Evolutionary conservation across 2,888 invertebrate species (phyloP).

Genomic region (Drosophila histrio): DNA sequence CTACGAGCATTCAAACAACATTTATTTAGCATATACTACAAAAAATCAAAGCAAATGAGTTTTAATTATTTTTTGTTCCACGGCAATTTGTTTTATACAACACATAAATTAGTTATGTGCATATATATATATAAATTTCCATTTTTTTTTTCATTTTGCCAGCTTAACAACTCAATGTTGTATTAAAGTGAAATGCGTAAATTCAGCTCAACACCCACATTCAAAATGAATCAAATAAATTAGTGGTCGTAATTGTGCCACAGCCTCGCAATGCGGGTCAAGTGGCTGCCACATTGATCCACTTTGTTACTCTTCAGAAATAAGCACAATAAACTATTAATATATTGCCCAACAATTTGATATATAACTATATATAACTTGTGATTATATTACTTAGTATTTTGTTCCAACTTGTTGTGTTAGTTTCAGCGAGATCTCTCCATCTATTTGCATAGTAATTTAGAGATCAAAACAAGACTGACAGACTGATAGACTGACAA

Average conservation of each 20-base stretch:
- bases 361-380: background rate
- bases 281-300: slow-evolving; percentile 19
- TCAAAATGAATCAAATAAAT: slow-evolving; percentile 15
- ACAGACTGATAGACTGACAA: too few relatives aligned
- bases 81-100: slow-evolving; percentile 8
- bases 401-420: background rate
- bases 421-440: background rate
- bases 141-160: slow-evolving; percentile 10
- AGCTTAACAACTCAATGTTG: slow-evolving; percentile 25
- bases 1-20: slow-evolving; percentile 19
- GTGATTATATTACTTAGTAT: background rate
- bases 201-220: slow-evolving; percentile 40
- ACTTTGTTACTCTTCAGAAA: background rate
- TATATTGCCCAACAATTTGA: background rate
- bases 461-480: background rate
- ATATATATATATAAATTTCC: background rate
- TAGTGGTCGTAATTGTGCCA: slow-evolving; percentile 21
- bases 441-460: background rate
- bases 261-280: slow-evolving; percentile 56
- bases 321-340: slow-evolving; percentile 4
- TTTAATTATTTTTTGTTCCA: slow-evolving; percentile 27
- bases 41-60: slow-evolving; percentile 29
- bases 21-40: slow-evolving; percentile 21
- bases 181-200: slow-evolving; percentile 43
- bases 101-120: background rate